A percentile compares a stretch with the other conserved stretches of the same genome.
Evolutionary conservation across 2,888 invertebrate genomes (phyloP).

Genomic region (Rotaria macrura): DNA sequence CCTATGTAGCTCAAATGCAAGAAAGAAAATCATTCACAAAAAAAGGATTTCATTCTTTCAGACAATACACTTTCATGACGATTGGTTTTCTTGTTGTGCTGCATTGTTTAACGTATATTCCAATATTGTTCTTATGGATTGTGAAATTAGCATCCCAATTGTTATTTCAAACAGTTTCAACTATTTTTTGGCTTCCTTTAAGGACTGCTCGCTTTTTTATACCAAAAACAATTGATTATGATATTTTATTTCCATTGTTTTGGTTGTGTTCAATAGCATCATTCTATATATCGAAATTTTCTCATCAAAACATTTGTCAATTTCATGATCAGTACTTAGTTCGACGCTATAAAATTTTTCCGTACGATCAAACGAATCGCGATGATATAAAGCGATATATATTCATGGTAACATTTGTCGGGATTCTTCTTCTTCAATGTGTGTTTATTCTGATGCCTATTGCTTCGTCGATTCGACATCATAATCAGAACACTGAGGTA

Average conservation of each 20-base stretch:
- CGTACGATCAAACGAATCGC: background rate
- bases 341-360: background rate
- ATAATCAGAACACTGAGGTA: background rate
- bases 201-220: background rate
- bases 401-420: background rate
- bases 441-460: background rate
- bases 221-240: background rate
- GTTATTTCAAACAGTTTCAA: background rate
- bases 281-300: background rate
- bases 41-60: background rate
- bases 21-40: background rate
- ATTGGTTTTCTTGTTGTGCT: background rate
- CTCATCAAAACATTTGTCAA: background rate
- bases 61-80: background rate
- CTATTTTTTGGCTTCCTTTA: background rate
- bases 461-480: background rate
- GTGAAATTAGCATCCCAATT: background rate
- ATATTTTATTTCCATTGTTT: slow-evolving; percentile 6
- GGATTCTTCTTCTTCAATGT: background rate
- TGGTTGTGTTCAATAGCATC: slow-evolving; percentile 4
- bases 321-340: background rate
- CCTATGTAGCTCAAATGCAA: background rate
- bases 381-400: background rate
- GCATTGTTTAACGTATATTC: background rate
- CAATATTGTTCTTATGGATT: background rate